These are phyloP conservation scores for Galago senegalensis DNA, from an alignment of 2,797 vertebrate genomes.

Conservation along the genomic window DNA sequence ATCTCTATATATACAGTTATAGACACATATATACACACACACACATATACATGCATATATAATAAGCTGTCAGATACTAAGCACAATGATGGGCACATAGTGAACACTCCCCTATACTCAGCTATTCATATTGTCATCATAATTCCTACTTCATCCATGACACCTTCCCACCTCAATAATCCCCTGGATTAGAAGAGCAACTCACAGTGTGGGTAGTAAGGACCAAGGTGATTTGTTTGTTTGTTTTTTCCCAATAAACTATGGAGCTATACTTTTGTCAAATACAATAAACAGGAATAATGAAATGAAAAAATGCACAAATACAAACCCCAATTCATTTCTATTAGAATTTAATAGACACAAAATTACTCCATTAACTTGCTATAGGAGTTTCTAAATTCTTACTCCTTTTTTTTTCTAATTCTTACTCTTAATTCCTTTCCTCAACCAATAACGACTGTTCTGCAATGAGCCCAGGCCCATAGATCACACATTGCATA, in stretches of 20 bases:
- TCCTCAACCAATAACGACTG: background rate
- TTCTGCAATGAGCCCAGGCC: background rate
- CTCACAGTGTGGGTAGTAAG: background rate
- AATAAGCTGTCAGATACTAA: background rate
- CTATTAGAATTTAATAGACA: background rate
- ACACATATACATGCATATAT: background rate
- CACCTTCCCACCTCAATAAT: background rate
- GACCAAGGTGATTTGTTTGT: background rate
- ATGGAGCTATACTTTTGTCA: background rate
- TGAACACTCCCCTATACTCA: background rate
- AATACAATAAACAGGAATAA: constrained; percentile 25
- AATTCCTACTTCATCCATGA: background rate
- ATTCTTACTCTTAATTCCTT: background rate
- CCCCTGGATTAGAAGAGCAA: background rate
- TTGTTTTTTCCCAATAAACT: background rate
- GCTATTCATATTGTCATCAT: background rate
- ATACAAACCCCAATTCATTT: background rate
- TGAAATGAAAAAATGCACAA: background rate
- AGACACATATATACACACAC: background rate
- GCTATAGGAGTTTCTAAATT: background rate
- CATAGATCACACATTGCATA: background rate
- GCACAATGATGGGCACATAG: background rate
- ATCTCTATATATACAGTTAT: background rate
- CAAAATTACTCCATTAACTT: background rate
- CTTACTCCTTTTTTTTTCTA: background rate